Evolutionary conservation across 2,113 vertebrate species (phyloP).

Genomic region (Holacanthus passer): DNA sequence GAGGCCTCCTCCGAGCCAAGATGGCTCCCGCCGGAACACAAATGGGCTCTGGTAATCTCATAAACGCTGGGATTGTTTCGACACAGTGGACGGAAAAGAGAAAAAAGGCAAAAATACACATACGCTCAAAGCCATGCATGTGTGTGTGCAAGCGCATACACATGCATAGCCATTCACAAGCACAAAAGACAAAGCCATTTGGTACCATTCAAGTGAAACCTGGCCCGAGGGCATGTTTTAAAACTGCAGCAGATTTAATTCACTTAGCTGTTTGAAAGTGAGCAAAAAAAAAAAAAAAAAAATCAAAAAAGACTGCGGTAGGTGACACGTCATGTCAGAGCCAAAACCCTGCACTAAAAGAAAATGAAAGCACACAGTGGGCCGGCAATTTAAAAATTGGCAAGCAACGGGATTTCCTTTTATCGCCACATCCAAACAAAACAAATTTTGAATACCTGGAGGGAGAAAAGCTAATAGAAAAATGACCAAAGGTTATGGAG

Average conservation of each 20-base stretch:
- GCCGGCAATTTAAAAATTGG: conserved; percentile 46
- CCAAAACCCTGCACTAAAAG: conserved; percentile 52
- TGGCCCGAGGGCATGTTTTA: conserved; percentile 67
- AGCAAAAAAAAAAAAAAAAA: conserved; percentile 41
- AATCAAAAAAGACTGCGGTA: conserved; percentile 36
- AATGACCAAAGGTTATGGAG: conserved; percentile 14
- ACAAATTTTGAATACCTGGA: conserved; percentile 35
- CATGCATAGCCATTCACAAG: conserved; percentile 33
- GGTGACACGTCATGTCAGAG: conserved; percentile 54
- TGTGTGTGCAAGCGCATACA: conserved; percentile 21
- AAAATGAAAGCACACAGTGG: conserved; percentile 38
- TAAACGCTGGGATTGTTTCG: conserved; percentile 80
- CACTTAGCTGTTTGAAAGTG: conserved; percentile 74
- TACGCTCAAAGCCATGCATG: conserved; percentile 31
- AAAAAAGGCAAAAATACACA: conserved; percentile 55
- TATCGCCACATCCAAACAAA: conserved; percentile 47
- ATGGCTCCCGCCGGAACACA: conserved; percentile 83
- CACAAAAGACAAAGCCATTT: conserved; percentile 66
- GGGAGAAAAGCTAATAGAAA: conserved; percentile 19
- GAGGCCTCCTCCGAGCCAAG: conserved; percentile 82
- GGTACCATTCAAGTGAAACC: conserved; percentile 69
- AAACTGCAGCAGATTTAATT: conserved; percentile 75
- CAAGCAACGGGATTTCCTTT: conserved; percentile 42
- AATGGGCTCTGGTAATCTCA: conserved; percentile 84
- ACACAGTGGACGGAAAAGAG: conserved; percentile 68